Conservation (phyloP, 2,113 vertebrate species). For the Oriolus oriolus region DNA sequence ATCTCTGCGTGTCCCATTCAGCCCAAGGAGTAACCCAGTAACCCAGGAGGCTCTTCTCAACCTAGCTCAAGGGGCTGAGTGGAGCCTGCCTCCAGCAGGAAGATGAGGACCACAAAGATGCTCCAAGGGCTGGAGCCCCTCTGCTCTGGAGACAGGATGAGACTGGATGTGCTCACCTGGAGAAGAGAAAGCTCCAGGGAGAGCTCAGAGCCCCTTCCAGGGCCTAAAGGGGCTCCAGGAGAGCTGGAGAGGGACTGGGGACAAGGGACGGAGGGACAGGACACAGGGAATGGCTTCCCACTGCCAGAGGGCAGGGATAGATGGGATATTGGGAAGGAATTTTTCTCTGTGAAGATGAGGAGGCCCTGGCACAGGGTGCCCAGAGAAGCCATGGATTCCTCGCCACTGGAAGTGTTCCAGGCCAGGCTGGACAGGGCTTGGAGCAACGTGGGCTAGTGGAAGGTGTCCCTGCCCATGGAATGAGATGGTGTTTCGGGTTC, state of each 20-base stretch:
- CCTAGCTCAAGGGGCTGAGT: not conserved
- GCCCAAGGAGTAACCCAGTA: too few relatives aligned
- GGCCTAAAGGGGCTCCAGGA: not conserved
- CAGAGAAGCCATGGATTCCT: not conserved
- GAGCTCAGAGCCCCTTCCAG: rapidly evolving
- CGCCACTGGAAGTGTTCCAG: not conserved
- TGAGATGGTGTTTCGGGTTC: not conserved
- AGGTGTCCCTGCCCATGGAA: not conserved
- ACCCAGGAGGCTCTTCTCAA: not conserved
- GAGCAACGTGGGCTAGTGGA: not conserved
- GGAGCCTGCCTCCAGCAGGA: not conserved
- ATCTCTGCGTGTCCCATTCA: not conserved
- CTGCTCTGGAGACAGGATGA: not conserved
- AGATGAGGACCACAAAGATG: not conserved
- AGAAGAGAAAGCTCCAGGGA: not conserved
- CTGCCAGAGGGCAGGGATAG: rapidly evolving
- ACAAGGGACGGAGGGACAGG: not conserved
- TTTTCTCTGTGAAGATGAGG: rapidly evolving
- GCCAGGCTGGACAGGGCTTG: not conserved
- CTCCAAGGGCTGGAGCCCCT: not conserved
- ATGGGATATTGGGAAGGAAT: not conserved
- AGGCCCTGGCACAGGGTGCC: not conserved
- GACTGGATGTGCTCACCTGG: not conserved
- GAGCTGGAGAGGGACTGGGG: not conserved
- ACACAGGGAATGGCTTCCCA: not conserved